These are phyloP conservation scores for Laticauda colubrina DNA, from an alignment of 2,113 vertebrate species.

Conservation along the genomic window DNA sequence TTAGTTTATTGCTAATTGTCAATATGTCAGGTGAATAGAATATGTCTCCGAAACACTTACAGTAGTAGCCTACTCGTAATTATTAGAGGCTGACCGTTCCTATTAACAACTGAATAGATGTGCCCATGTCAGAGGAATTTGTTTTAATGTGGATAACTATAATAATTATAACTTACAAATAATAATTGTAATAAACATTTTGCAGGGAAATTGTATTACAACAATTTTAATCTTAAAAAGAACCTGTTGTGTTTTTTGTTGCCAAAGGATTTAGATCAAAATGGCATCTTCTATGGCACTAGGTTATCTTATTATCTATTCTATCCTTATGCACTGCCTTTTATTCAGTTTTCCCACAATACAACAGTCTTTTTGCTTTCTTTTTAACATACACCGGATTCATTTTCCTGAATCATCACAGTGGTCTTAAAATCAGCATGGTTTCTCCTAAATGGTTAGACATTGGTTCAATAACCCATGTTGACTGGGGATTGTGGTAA, in stretches of 20 bases:
- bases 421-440: not conserved
- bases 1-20: no score
- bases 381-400: not conserved
- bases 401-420: not conserved
- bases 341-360: not conserved
- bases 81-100: not conserved
- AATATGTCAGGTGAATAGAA: not conserved
- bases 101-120: not conserved
- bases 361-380: not conserved
- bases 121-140: not conserved
- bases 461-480: not conserved
- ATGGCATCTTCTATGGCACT: not conserved
- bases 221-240: not conserved
- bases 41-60: not conserved
- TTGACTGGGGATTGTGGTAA: not conserved
- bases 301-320: not conserved
- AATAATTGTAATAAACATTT: not conserved
- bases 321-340: not conserved
- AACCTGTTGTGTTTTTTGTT: not conserved
- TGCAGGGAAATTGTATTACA: not conserved
- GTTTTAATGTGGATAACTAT: not conserved
- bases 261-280: not conserved
- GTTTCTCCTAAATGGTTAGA: not conserved
- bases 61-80: not conserved
- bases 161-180: not conserved